These are phyloP conservation scores for Phycodurus eques DNA, from an alignment of 2,113 vertebrate species.

Conservation along the genomic window DNA sequence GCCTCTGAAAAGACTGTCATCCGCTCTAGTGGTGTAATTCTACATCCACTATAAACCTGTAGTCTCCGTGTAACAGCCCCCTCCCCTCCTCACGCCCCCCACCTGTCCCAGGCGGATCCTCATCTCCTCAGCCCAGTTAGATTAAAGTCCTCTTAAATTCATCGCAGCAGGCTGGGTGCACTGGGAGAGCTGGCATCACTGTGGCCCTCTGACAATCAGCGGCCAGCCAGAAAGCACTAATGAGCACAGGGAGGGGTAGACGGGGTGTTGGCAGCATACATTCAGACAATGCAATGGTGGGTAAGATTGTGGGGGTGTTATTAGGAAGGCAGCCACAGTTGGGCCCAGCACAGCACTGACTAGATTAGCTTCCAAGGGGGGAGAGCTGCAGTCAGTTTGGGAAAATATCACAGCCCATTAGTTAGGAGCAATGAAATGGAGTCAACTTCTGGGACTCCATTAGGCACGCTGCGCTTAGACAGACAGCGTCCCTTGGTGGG, in stretches of 20 bases:
- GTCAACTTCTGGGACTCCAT: conserved; percentile 93
- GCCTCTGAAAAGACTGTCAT: conserved; percentile 54
- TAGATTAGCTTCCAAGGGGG: conserved; percentile 77
- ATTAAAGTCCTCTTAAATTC: conserved; percentile 72
- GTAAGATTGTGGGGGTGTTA: conserved; percentile 46
- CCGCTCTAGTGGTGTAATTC: conserved; percentile 47
- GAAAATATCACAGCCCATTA: conserved; percentile 93
- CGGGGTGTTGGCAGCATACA: conserved; percentile 47
- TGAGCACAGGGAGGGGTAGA: conserved; percentile 59
- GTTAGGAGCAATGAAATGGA: conserved; percentile 89
- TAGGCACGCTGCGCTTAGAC: conserved; percentile 86
- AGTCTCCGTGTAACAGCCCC: neutral
- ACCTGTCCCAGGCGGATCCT: conserved; percentile 46
- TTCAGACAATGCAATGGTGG: conserved; percentile 46
- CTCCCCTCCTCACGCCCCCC: conserved; percentile 18
- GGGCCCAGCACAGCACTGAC: conserved; percentile 62
- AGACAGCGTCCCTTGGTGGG: conserved; percentile 81
- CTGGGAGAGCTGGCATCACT: conserved; percentile 53
- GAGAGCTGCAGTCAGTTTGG: conserved; percentile 82
- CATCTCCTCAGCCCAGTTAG: conserved; percentile 62
- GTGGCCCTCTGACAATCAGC: conserved; percentile 68
- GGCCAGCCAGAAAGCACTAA: conserved; percentile 66
- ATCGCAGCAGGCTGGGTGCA: conserved; percentile 50
- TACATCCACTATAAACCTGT: conserved; percentile 30
- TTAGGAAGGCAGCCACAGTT: conserved; percentile 48